Percentiles rank a stretch among this genome's conserved stretches.
Evolutionary conservation across 35 echinoderm and acorn worm species (phyloP).

Genomic region (Amphiura filiformis): DNA sequence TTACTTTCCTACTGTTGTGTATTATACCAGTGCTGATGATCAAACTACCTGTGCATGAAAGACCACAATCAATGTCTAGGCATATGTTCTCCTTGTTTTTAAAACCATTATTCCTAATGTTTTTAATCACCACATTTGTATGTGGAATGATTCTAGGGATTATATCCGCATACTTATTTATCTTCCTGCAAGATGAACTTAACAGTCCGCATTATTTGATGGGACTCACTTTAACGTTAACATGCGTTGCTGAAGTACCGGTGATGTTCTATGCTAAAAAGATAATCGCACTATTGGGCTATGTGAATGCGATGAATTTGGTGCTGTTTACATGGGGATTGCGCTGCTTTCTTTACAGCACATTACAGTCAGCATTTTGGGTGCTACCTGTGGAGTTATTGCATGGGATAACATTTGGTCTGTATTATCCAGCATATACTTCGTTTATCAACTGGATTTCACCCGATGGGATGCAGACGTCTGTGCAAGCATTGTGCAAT

Average conservation of each 20-base stretch:
- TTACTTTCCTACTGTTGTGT: background rate
- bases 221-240: slow-evolving; percentile 80
- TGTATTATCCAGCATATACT: slow-evolving; percentile 72
- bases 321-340: slow-evolving; percentile 67
- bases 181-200: slow-evolving; percentile 73
- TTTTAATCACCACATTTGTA: slow-evolving; percentile 52
- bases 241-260: slow-evolving; percentile 78
- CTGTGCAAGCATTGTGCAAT: slow-evolving; percentile 67
- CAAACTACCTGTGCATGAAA: slow-evolving; percentile 16
- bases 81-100: slow-evolving; percentile 25
- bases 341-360: slow-evolving; percentile 75
- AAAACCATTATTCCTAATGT: slow-evolving; percentile 59
- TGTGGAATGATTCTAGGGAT: slow-evolving; percentile 82
- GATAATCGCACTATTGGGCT: slow-evolving; percentile 48
- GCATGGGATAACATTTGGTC: slow-evolving; percentile 93
- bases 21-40: background rate
- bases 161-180: slow-evolving; percentile 68
- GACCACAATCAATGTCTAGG: slow-evolving; percentile 23
- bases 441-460: slow-evolving; percentile 74
- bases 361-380: slow-evolving; percentile 61
- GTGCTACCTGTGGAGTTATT: slow-evolving; percentile 92
- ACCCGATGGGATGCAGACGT: slow-evolving; percentile 75
- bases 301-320: slow-evolving; percentile 62
- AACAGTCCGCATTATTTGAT: slow-evolving; percentile 63
- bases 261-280: slow-evolving; percentile 77